phyloP scores from a whole-genome alignment of 1,140 invertebrate species.

The Lasaia peninsularis region DNA sequence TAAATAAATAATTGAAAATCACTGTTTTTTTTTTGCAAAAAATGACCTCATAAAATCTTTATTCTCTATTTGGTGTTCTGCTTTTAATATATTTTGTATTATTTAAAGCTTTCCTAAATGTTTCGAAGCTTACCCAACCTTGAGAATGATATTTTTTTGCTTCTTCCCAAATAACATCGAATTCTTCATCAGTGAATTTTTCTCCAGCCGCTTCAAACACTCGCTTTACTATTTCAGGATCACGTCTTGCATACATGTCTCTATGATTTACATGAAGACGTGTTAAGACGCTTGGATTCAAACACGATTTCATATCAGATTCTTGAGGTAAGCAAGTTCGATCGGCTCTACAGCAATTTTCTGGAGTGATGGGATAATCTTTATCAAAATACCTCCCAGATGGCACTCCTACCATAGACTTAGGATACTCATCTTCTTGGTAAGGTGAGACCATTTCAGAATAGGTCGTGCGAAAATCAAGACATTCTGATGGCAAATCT shows the following conservation, averaged over 20 bases:
- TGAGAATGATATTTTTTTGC: slow-evolving; percentile 59
- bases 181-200: slow-evolving; percentile 49
- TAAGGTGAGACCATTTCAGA: slow-evolving; percentile 57
- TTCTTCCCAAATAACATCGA: slow-evolving; percentile 50
- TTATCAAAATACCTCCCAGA: slow-evolving; percentile 64
- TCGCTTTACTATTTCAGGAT: slow-evolving; percentile 38
- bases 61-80: slow-evolving; percentile 1
- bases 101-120: slow-evolving; percentile 50
- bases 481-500: slow-evolving; percentile 46
- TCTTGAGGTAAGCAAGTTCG: slow-evolving; percentile 55
- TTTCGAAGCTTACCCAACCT: slow-evolving; percentile 63
- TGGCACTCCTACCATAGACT: slow-evolving; percentile 49
- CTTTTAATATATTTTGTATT: slow-evolving; percentile 18
- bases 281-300: slow-evolving; percentile 55
- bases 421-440: slow-evolving; percentile 30
- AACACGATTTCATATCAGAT: slow-evolving; percentile 52
- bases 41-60: neutral
- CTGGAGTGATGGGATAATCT: slow-evolving; percentile 54
- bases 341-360: slow-evolving; percentile 44
- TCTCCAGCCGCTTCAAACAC: slow-evolving; percentile 58
- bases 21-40: no score
- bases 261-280: slow-evolving; percentile 54
- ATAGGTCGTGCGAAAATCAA: slow-evolving; percentile 62
- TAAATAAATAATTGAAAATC: no score
- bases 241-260: slow-evolving; percentile 60